A percentile compares a stretch with the other conserved stretches of the same genome.
These are phyloP conservation scores for Ylistrum balloti DNA, from an alignment of 1,140 invertebrate species.

Conservation along the genomic window DNA sequence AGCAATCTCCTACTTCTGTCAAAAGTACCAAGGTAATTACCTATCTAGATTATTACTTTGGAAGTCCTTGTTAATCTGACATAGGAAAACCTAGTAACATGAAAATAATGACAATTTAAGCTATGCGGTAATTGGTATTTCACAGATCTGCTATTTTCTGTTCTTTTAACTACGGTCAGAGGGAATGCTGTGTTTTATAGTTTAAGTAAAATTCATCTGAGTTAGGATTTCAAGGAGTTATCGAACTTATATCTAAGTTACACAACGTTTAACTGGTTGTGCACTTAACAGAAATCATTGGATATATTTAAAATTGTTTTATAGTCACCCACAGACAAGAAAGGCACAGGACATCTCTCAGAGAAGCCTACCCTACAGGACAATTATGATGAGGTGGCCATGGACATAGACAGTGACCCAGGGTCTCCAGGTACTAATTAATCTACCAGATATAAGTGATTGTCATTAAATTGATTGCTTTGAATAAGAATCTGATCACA, in stretches of 20 bases:
- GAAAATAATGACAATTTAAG: background rate
- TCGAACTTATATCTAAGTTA: no score
- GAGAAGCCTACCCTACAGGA: slow-evolving; percentile 62
- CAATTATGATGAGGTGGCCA: slow-evolving; percentile 80
- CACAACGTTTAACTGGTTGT: background rate
- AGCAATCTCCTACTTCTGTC: background rate
- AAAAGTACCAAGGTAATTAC: background rate
- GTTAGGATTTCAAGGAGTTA: no score
- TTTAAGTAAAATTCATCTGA: background rate
- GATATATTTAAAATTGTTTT: background rate
- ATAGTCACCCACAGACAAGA: background rate
- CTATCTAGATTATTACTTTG: no score
- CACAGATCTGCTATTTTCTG: no score
- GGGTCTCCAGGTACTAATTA: slow-evolving; percentile 71
- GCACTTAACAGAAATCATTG: background rate
- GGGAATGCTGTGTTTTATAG: background rate
- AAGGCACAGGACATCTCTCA: background rate
- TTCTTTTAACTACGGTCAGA: no score
- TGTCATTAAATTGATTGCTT: no score
- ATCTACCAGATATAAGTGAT: no score
- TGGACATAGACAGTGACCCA: slow-evolving; percentile 78
- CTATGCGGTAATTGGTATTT: background rate
- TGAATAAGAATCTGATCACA: no score
- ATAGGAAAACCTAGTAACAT: background rate
- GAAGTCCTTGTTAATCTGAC: no score